phyloP scores from a whole-genome alignment of 2,113 vertebrate genomes.

The Hemiprocne comata region DNA sequence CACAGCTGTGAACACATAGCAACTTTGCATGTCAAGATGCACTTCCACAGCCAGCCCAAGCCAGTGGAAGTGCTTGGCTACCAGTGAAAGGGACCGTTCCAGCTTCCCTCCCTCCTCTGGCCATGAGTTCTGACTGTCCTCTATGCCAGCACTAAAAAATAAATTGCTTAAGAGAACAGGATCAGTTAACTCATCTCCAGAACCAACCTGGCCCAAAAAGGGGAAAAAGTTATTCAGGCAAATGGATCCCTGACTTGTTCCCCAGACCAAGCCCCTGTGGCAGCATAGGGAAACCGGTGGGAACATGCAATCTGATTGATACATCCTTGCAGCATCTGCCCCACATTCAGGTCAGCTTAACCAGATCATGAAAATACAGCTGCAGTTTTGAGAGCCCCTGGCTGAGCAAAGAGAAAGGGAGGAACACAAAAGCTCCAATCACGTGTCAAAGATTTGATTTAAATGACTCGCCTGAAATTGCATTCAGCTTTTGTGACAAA shows the following conservation, averaged over 20 bases:
- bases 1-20: background rate
- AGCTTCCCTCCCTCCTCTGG: background rate
- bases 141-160: background rate
- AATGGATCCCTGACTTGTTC: background rate
- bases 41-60: background rate
- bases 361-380: constrained; percentile 23
- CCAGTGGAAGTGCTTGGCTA: background rate
- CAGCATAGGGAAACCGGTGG: background rate
- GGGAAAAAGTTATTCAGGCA: background rate
- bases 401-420: constrained; percentile 65
- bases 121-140: background rate
- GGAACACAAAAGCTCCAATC: constrained; percentile 57
- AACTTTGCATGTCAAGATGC: background rate
- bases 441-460: constrained; percentile 66
- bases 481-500: background rate
- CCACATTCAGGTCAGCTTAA: constrained; percentile 60
- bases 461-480: constrained; percentile 44
- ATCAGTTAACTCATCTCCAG: background rate
- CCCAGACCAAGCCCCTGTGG: background rate
- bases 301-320: background rate
- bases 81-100: background rate
- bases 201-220: background rate
- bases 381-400: constrained; percentile 58
- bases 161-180: background rate
- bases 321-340: constrained; percentile 16